phyloP scores from a whole-genome alignment of 35 echinoderm and acorn worm genomes.

The Nesometra sesokonis region DNA sequence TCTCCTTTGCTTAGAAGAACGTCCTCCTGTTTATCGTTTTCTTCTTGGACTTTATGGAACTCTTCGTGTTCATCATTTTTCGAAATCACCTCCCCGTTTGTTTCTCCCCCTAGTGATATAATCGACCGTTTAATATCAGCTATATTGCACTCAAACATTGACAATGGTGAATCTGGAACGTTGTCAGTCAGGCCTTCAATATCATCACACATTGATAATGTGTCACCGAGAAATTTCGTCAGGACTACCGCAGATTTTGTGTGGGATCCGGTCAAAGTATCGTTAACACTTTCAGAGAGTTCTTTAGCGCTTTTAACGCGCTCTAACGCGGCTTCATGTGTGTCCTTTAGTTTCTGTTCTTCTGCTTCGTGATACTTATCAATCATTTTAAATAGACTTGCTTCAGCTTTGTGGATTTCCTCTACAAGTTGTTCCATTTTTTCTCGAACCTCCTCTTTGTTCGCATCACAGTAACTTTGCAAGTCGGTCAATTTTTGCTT shows the following conservation, averaged over 20 bases:
- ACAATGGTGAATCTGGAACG: neutral
- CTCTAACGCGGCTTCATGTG: neutral
- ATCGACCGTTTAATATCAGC: neutral
- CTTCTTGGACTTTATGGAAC: neutral
- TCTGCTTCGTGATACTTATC: neutral
- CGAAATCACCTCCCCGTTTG: neutral
- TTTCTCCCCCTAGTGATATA: neutral
- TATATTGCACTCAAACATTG: neutral
- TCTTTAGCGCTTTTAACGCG: neutral
- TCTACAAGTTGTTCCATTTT: neutral
- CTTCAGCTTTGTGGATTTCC: neutral
- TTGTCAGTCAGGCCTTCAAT: neutral
- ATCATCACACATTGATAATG: neutral
- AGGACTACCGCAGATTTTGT: neutral
- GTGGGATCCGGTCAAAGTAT: neutral
- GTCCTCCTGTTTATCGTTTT: neutral
- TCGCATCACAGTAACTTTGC: neutral
- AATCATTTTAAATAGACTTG: neutral
- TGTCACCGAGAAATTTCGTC: neutral
- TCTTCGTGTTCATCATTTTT: neutral
- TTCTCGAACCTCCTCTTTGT: neutral
- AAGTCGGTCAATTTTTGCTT: neutral
- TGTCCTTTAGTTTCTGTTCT: neutral
- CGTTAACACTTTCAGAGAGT: neutral
- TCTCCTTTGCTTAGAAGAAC: neutral